Base-by-base conservation (phyloP, 2,797 vertebrate species). In the Sylvilagus floridanus region DNA sequence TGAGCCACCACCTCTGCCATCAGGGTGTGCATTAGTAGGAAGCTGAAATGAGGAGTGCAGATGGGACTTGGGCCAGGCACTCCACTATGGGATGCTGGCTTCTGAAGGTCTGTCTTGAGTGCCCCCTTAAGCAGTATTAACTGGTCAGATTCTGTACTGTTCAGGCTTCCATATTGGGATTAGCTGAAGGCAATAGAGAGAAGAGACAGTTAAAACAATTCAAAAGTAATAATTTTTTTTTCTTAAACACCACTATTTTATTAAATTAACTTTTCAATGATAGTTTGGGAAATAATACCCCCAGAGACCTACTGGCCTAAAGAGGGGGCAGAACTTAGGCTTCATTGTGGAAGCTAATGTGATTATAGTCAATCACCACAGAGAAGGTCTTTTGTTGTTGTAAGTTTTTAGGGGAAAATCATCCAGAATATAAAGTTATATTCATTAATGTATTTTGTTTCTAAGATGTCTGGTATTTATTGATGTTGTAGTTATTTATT, bases 381-480 rank as follows among this genome's bases (percentile, higher is more conserved):
- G 71, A 63, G 32, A 87, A 89, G 2, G 17, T 78, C 42, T 83
- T 69, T 78, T 32, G 5, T 47, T 63, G 32, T 69, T 52, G 47
- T 75, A 21, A 16, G 19, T 84, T 88, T 68, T 35, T 79, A 78
- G 21, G 17, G 60, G 47, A n/a, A 84, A 87, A 42, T 50, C 52
- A 72, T 91, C 62, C 92, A 37, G 37, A 85, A 57, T 93, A 87
- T 82, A 71, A 78, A 83, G 13, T 68, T 88, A 35, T 78, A 76
- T 90, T 83, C 10, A 76, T 66, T 92, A 88, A 77, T 94, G 17
- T 69, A 87, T 85, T 91, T 91, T 79, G 85, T n/a, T 92, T 94
- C 95, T 37, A 87, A 71, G 95, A 85, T 93, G 4, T 88, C 81
- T 87, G 50, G 60, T 91, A 14, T 95, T 88, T 88, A 68, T 89